These are phyloP conservation scores for Acyrthosiphon pisum DNA, from an alignment of 1,140 invertebrate genomes.

Conservation along the genomic window DNA sequence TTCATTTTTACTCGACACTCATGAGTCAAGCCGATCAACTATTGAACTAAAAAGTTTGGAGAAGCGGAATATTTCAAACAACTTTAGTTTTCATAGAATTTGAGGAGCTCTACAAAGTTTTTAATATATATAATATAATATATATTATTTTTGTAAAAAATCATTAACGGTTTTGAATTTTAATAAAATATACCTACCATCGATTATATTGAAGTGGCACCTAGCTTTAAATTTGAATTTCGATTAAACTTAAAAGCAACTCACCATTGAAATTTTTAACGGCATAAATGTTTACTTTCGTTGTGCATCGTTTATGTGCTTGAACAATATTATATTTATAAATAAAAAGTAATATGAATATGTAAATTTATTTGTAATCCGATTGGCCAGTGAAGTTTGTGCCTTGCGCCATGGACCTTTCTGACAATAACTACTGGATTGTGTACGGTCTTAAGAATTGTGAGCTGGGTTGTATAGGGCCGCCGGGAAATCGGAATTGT, in stretches of 20 bases:
- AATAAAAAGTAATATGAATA: conserved; percentile 3
- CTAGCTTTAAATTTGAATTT: too few relatives aligned
- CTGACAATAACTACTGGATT: neutral
- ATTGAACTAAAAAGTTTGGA: neutral
- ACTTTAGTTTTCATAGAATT: neutral
- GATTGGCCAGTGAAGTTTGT: too few relatives aligned
- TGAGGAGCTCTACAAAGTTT: neutral
- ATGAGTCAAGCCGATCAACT: neutral
- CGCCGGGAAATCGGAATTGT: conserved; percentile 11
- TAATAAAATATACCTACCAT: neutral
- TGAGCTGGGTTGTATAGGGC: conserved; percentile 2
- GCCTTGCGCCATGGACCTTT: neutral
- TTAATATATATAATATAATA: neutral
- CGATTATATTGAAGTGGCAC: neutral
- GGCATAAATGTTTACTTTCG: neutral
- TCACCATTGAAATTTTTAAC: neutral
- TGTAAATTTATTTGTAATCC: neutral
- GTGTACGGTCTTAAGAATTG: neutral
- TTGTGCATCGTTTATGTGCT: neutral
- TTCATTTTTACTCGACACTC: neutral
- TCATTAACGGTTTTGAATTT: neutral
- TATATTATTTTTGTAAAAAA: neutral
- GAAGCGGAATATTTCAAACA: neutral
- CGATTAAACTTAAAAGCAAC: neutral
- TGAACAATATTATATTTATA: neutral